phyloP scores from a whole-genome alignment of 2,113 vertebrate genomes.

The Gymnobelideus leadbeateri region DNA sequence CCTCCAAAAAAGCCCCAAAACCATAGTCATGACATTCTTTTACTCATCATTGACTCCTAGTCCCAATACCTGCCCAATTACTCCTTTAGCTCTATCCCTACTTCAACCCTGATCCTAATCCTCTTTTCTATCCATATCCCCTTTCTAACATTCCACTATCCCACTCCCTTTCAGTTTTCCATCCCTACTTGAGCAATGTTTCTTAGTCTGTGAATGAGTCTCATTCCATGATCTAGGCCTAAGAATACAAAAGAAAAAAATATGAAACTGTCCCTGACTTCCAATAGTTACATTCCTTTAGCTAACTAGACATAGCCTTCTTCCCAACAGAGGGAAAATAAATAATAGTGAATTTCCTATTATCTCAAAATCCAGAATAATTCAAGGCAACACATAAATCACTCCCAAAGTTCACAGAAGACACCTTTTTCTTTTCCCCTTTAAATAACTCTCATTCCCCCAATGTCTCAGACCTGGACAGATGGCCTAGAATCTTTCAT shows the following conservation, averaged over 20 bases:
- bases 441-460: not conserved
- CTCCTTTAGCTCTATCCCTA: not conserved
- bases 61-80: not conserved
- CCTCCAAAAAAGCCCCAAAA: not conserved
- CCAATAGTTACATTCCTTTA: not conserved
- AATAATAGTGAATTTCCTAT: not conserved
- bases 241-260: not conserved
- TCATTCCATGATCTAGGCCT: not conserved
- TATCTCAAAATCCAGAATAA: not conserved
- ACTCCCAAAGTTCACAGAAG: not conserved
- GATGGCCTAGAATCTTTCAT: not conserved
- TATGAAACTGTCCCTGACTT: not conserved
- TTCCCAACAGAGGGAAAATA: not conserved
- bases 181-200: not conserved
- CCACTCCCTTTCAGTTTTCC: not conserved
- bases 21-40: not conserved
- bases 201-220: not conserved
- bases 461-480: not conserved
- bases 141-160: not conserved
- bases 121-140: not conserved
- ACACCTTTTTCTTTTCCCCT: conserved; percentile 15
- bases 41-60: not conserved
- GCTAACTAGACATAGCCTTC: not conserved
- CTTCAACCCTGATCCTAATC: not conserved
- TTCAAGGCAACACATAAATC: not conserved